These are phyloP conservation scores for Caenorhabditis sp. DNA, from an alignment of 2,888 invertebrate species.

Conservation along the genomic window DNA sequence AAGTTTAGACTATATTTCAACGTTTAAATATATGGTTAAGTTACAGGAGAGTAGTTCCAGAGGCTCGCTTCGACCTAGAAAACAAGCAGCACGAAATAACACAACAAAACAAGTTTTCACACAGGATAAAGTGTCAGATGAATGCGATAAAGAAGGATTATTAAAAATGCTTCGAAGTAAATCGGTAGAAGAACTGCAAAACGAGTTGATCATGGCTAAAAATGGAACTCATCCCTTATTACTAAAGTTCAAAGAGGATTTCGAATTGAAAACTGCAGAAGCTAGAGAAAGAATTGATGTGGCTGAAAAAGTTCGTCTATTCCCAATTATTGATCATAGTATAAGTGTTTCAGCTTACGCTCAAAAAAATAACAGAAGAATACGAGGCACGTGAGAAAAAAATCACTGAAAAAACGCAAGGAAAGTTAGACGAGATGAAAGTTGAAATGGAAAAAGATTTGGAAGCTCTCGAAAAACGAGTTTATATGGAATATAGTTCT, in stretches of 20 bases:
- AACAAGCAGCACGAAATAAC: neutral
- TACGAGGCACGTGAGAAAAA: neutral
- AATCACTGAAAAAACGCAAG: neutral
- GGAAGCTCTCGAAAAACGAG: constrained; percentile 2
- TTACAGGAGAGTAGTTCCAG: neutral
- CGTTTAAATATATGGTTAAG: too few relatives aligned
- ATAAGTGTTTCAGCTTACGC: neutral
- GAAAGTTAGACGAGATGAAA: neutral
- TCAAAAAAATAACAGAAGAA: constrained; percentile 1
- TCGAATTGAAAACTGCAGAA: neutral
- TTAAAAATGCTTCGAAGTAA: neutral
- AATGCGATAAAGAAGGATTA: neutral
- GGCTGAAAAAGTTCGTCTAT: neutral
- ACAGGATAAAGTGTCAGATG: neutral
- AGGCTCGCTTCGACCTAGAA: neutral
- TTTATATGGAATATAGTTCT: constrained; percentile 9
- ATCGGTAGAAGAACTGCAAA: neutral
- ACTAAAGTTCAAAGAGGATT: neutral
- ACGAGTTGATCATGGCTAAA: neutral
- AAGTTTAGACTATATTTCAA: too few relatives aligned
- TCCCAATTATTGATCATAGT: neutral
- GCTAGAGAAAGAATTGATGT: neutral
- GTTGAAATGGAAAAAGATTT: constrained; percentile 6
- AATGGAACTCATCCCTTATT: neutral
- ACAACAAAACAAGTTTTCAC: neutral